phyloP scores from a whole-genome alignment of 2,113 vertebrate species.

The Taurulus bubalis region DNA sequence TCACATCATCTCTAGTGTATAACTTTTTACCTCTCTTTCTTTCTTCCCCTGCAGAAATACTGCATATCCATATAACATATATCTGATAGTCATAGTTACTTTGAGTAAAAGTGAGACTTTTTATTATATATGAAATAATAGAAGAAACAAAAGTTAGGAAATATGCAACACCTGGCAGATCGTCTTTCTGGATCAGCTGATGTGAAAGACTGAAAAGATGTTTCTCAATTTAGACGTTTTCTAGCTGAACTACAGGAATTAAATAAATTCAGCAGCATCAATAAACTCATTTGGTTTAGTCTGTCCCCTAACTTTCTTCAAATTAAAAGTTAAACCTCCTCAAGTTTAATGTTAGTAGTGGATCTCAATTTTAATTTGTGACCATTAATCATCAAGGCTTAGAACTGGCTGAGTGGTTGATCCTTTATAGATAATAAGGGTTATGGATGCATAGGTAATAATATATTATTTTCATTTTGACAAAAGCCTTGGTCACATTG shows the following conservation, averaged over 20 bases:
- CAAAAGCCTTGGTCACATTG: not conserved
- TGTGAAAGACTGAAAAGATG: not conserved
- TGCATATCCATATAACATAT: constrained; percentile 6
- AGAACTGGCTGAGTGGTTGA: not conserved
- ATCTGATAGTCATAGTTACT: too few relatives aligned
- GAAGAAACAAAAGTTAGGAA: too few relatives aligned
- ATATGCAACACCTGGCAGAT: too few relatives aligned
- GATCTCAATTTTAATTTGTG: not conserved
- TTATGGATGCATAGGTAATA: not conserved
- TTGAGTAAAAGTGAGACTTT: too few relatives aligned
- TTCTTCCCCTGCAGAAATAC: constrained; percentile 21
- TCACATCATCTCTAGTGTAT: not conserved
- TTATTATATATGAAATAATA: too few relatives aligned
- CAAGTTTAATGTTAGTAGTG: not conserved
- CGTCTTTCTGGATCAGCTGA: too few relatives aligned
- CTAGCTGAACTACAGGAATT: not conserved
- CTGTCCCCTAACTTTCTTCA: not conserved
- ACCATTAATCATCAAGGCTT: not conserved
- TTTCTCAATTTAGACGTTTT: not conserved
- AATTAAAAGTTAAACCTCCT: too few relatives aligned
- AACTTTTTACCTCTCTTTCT: constrained; percentile 22
- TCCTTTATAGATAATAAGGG: not conserved
- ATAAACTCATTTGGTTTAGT: not conserved
- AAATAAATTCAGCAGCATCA: not conserved
- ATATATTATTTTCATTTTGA: not conserved